Evolutionary conservation across 1,140 invertebrate genomes (phyloP).

Genomic region (Apis cerana): DNA sequence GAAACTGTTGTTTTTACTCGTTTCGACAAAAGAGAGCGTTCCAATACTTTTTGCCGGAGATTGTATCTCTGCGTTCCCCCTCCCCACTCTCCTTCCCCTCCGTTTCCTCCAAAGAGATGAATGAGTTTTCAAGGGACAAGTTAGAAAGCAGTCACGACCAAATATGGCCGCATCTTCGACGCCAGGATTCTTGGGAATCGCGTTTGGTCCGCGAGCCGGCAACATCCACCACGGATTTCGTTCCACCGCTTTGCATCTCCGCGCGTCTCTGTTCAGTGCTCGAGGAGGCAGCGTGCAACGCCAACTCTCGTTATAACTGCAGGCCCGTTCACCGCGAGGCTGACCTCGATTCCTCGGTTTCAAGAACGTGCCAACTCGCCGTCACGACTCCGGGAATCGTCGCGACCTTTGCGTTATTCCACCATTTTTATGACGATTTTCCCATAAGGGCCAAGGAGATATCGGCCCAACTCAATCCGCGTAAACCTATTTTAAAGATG

Average conservation of each 20-base stretch:
- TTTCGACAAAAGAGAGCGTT: too few relatives aligned
- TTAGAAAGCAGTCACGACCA: slow-evolving; percentile 7
- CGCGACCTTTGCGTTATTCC: slow-evolving; percentile 44
- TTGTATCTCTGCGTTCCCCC: too few relatives aligned
- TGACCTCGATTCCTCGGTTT: slow-evolving; percentile 62
- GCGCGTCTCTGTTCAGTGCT: not conserved
- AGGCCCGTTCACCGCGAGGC: slow-evolving; percentile 47
- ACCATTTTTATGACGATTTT: slow-evolving; percentile 1
- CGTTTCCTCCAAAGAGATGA: not conserved
- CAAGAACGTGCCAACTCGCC: slow-evolving; percentile 53
- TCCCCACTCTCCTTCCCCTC: too few relatives aligned
- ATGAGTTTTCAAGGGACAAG: slow-evolving; percentile 1
- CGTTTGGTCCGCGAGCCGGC: not conserved
- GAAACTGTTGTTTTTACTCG: too few relatives aligned
- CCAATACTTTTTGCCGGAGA: too few relatives aligned
- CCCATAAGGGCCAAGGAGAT: not conserved
- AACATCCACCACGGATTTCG: slow-evolving; percentile 26
- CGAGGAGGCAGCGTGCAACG: not conserved
- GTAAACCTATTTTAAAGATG: too few relatives aligned
- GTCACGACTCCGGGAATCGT: slow-evolving; percentile 47
- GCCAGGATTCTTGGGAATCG: slow-evolving; percentile 20
- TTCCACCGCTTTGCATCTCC: slow-evolving; percentile 11
- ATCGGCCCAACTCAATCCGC: too few relatives aligned
- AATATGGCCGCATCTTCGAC: slow-evolving; percentile 8
- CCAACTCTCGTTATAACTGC: not conserved